A percentile compares a stretch with the other conserved stretches of the same genome.
Conservation (phyloP, 2,113 vertebrate species). For the Noturus placidus region DNA sequence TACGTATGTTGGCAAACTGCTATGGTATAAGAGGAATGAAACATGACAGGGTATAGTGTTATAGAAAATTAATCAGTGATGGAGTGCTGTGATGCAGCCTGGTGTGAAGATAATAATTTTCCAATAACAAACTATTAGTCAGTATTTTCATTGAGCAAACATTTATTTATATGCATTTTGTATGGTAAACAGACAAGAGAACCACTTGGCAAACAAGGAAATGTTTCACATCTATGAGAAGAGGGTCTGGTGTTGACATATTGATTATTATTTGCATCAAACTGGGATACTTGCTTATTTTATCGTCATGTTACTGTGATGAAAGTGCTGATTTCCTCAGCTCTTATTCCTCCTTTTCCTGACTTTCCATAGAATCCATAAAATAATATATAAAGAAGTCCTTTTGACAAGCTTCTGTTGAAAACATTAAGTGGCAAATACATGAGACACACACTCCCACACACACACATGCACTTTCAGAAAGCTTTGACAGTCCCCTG, state of each 20-base stretch:
- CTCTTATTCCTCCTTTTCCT: background rate
- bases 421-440: slow-evolving; percentile 25
- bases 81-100: background rate
- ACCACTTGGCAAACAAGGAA: background rate
- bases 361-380: background rate
- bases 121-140: background rate
- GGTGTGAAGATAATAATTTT: background rate
- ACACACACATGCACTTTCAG: slow-evolving; percentile 11
- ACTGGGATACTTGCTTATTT: background rate
- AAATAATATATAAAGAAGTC: background rate
- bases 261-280: background rate
- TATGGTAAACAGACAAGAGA: background rate
- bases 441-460: slow-evolving; percentile 21
- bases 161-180: background rate
- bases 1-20: background rate
- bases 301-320: background rate
- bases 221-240: background rate
- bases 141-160: background rate
- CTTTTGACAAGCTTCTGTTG: slow-evolving; percentile 3
- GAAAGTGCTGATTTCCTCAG: background rate
- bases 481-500: slow-evolving; percentile 6
- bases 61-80: background rate
- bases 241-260: background rate
- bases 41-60: background rate
- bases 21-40: background rate